Percentiles rank a stretch among this genome's conserved stretches.
These are phyloP conservation scores for Crocuta crocuta DNA, from an alignment of 2,113 vertebrate genomes.

Conservation along the genomic window DNA sequence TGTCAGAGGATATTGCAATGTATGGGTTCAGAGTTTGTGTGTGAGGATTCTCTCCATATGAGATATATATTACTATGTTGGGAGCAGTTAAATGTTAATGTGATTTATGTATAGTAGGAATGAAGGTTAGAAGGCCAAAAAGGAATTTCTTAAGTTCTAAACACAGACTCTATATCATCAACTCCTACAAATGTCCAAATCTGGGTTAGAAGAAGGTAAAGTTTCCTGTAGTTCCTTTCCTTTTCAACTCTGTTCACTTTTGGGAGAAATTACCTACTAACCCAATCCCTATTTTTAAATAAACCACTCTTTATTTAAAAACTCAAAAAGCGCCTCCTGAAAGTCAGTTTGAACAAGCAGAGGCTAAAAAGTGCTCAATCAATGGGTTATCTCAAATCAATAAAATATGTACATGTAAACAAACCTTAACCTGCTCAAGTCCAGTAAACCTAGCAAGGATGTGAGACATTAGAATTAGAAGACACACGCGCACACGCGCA, in stretches of 20 bases:
- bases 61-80: slow-evolving; percentile 16
- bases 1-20: background rate
- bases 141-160: slow-evolving; percentile 38
- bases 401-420: slow-evolving; percentile 32
- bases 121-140: slow-evolving; percentile 9
- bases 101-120: background rate
- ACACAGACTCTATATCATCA: slow-evolving; percentile 28
- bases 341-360: slow-evolving; percentile 11
- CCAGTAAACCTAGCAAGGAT: slow-evolving; percentile 29
- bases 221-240: background rate
- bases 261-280: background rate
- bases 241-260: background rate
- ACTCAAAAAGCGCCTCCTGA: background rate
- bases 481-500: background rate
- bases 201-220: slow-evolving; percentile 14
- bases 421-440: background rate
- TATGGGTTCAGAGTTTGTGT: background rate
- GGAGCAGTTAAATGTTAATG: background rate
- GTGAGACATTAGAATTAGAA: background rate
- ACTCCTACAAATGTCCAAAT: slow-evolving; percentile 7
- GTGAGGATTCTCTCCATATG: background rate
- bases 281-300: background rate
- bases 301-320: slow-evolving; percentile 44
- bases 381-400: background rate
- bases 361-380: background rate